Evolutionary conservation across 2,888 invertebrate genomes (phyloP), one percentile per base, ranked within the genome.

Genomic region (Caenorhabditis zanzibari): DNA sequence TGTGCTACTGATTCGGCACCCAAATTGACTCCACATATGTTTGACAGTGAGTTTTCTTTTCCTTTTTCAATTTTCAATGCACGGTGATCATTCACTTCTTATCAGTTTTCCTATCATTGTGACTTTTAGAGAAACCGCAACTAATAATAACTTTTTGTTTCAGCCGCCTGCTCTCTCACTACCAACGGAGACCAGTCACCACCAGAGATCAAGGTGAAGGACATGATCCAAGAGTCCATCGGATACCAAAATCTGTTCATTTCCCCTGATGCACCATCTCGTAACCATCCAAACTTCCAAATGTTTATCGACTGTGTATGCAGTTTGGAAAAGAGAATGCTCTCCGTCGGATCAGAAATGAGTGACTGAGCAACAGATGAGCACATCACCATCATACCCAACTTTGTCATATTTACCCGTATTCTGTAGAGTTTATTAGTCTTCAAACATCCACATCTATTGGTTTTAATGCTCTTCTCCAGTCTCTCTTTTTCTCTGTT

Each of bases 21-120:
- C 19, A 82, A 80, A 47, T 54, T 79, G 69, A 85, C 74, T 10
- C 79, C 81, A 38, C 76, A 75, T n/a, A 80, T 72, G 77, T 75
- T 80, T 79, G 66, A 81, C 59, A 28, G 79, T 86, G 59, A 80
- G 82, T 71, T 63, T 26, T 44, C 3, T 69, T 41, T 32, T 2
- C 38, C 32, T 32, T 26, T 66, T 1, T 68, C n/a, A 35, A 32
- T 54, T 71, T 64, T 59, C 66, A 59, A 66, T 47, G 68, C 35
- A 16, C 32, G 47, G 19, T 54, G 47, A n/a, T 54, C 24, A 28
- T 28, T 2, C 41, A 38, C 12, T 28, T 32, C 38, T 52, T 52
- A 66, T 66, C 52, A 66, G 68, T 68, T 38, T 24, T 38, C 19
- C 52, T 32, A 19, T 16, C 26, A 0, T 10, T 22, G 16, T 26